A percentile compares a stretch with the other conserved stretches of the same genome.
phyloP scores from a whole-genome alignment of 2,113 vertebrate species.

The Phrynocephalus versicolor region DNA sequence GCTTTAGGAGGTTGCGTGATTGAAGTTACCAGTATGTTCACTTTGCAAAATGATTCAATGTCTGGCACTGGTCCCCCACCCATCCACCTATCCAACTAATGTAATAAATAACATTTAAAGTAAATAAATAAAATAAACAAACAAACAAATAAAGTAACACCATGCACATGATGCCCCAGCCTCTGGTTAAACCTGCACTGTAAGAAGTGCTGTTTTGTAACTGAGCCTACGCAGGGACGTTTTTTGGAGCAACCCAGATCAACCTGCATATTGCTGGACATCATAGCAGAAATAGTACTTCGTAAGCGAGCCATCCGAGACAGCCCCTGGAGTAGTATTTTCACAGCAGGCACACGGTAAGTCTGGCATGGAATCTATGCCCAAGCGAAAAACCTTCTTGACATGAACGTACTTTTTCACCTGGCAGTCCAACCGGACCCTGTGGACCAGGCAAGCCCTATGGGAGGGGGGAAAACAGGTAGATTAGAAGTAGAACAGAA shows the following conservation, averaged over 20 bases:
- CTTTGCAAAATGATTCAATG: not conserved
- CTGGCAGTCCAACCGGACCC: slow-evolving; percentile 86
- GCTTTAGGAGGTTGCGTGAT: no score
- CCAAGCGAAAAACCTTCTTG: not conserved
- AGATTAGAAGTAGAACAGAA: not conserved
- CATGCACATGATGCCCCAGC: not conserved
- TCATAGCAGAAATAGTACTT: not conserved
- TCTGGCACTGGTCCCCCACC: no score
- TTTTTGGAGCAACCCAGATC: not conserved
- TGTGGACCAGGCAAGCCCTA: slow-evolving; percentile 90
- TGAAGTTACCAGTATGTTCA: not conserved
- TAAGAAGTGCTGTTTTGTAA: not conserved
- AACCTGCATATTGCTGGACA: not conserved
- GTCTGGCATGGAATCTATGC: not conserved
- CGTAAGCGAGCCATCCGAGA: not conserved
- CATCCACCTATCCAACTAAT: no score
- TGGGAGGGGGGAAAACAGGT: slow-evolving; percentile 29
- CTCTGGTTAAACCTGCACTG: not conserved
- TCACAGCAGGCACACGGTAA: not conserved
- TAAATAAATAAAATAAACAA: no score
- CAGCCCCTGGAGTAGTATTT: not conserved
- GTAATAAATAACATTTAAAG: not conserved
- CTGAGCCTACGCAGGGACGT: not conserved
- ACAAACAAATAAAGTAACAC: no score
- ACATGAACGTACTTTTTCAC: slow-evolving; percentile 84